A percentile compares a stretch with the other conserved stretches of the same genome.
Conservation (phyloP, 2,113 vertebrate species). For the Ariopsis seemanni region DNA sequence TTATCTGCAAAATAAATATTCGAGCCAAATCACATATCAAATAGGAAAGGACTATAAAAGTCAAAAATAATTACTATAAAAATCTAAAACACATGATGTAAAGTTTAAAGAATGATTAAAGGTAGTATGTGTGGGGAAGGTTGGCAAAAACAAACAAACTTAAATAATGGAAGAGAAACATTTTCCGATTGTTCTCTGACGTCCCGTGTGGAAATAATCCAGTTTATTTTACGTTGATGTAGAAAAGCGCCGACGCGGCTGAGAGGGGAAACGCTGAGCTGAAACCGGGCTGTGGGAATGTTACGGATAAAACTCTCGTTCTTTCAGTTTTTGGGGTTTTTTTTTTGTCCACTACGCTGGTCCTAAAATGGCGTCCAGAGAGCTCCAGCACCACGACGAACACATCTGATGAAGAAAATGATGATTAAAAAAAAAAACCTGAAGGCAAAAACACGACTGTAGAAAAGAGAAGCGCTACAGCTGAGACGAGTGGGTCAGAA, state of each 20-base stretch:
- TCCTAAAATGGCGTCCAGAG: not conserved
- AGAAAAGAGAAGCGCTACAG: slow-evolving; percentile 3
- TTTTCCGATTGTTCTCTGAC: not conserved
- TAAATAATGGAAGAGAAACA: not conserved
- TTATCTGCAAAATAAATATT: slow-evolving; percentile 28
- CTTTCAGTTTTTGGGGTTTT: not conserved
- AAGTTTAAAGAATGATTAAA: not conserved
- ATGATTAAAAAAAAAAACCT: not conserved
- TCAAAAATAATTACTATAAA: not conserved
- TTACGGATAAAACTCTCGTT: not conserved
- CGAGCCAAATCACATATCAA: not conserved
- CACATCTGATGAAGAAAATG: not conserved
- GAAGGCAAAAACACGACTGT: slow-evolving; percentile 9
- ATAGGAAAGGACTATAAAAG: slow-evolving; percentile 22
- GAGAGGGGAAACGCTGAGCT: not conserved
- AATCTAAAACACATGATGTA: not conserved
- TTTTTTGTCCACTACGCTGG: slow-evolving; percentile 1
- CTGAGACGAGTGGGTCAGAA: not conserved
- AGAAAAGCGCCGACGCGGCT: not conserved
- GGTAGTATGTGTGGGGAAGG: no score
- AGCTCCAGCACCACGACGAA: not conserved
- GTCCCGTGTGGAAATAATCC: not conserved
- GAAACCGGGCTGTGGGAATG: slow-evolving; percentile 27
- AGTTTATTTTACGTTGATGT: not conserved
- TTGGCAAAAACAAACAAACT: not conserved